A percentile compares a stretch with the other conserved stretches of the same genome.
phyloP scores from a whole-genome alignment of 2,888 invertebrate genomes.

The Patella caerulea region DNA sequence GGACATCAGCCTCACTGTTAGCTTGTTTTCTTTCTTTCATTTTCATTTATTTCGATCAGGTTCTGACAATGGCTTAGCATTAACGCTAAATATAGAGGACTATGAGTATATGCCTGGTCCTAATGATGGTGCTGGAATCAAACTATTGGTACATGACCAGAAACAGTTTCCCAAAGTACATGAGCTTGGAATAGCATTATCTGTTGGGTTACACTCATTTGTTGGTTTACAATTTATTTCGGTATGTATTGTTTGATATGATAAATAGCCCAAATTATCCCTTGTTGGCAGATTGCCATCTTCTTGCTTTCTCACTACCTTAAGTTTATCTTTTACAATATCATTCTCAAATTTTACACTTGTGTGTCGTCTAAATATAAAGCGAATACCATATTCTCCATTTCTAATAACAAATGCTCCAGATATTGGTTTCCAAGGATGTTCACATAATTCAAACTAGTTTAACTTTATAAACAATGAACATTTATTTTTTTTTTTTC shows the following conservation, averaged over 20 bases:
- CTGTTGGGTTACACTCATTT: slow-evolving; percentile 55
- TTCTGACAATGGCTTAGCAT: slow-evolving; percentile 51
- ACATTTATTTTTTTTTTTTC: slow-evolving; percentile 12
- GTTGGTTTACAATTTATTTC: slow-evolving; percentile 49
- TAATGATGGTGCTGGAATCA: slow-evolving; percentile 56
- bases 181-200: slow-evolving; percentile 54
- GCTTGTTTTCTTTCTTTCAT: slow-evolving; percentile 13
- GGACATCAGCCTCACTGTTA: no score
- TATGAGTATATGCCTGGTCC: slow-evolving; percentile 64
- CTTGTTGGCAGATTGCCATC: no score
- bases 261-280: no score
- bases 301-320: no score
- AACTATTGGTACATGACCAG: slow-evolving; percentile 52
- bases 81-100: slow-evolving; percentile 58
- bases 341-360: no score
- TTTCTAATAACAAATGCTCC: no score
- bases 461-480: not conserved
- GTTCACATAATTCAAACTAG: no score
- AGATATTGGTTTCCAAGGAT: no score
- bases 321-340: no score
- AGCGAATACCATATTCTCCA: no score
- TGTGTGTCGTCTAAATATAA: no score
- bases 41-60: slow-evolving; percentile 39
- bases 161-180: slow-evolving; percentile 51
- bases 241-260: slow-evolving; percentile 35